These are phyloP conservation scores for Cataglyphis altisquamis DNA, from an alignment of 2,888 invertebrate genomes.

Conservation along the genomic window DNA sequence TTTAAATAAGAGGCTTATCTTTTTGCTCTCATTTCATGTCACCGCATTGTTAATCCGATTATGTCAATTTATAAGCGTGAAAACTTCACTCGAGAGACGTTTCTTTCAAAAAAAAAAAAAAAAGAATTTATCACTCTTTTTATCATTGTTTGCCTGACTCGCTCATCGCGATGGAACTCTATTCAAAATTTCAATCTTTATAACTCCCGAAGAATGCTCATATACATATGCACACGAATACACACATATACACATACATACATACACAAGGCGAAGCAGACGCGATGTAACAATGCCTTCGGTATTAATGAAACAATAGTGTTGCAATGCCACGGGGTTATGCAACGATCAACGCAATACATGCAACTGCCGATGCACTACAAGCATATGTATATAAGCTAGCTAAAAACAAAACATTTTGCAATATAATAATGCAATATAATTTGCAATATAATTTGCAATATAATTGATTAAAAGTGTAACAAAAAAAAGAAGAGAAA, in stretches of 20 bases:
- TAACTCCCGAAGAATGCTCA: slow-evolving; percentile 26
- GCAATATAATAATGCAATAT: no score
- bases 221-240: no score
- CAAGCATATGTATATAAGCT: neutral
- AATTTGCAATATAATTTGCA: no score
- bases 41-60: neutral
- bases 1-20: neutral
- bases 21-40: neutral
- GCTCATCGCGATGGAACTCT: slow-evolving; percentile 13
- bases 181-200: slow-evolving; percentile 12
- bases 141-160: neutral
- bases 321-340: slow-evolving; percentile 38
- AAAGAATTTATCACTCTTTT: neutral
- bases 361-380: neutral
- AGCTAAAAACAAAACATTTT: neutral
- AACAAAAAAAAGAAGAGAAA: neutral
- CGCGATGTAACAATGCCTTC: slow-evolving; percentile 33
- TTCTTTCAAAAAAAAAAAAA: neutral
- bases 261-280: slow-evolving; percentile 15
- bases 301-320: slow-evolving; percentile 43
- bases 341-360: slow-evolving; percentile 31
- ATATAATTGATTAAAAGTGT: no score
- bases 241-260: no score
- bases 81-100: no score
- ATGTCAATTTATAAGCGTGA: neutral